phyloP scores from a whole-genome alignment of 2,888 invertebrate genomes.

The Eudemis profundana region DNA sequence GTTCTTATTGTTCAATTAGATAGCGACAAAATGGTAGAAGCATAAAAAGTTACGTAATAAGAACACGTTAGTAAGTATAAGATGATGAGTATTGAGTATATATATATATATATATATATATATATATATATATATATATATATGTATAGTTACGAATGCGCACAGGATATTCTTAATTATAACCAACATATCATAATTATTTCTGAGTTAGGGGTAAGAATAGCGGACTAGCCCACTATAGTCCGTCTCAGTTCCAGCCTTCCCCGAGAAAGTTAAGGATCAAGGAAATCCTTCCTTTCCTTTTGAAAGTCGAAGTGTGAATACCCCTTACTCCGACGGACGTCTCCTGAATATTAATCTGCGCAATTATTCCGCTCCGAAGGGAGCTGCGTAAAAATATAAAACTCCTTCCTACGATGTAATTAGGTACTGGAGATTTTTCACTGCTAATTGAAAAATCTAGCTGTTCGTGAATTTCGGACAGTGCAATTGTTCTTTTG shows the following conservation, averaged over 20 bases:
- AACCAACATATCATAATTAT: background rate
- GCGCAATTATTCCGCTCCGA: slow-evolving; percentile 52
- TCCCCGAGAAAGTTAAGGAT: slow-evolving; percentile 48
- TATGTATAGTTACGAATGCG: too few relatives aligned
- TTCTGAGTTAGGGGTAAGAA: background rate
- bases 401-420: slow-evolving; percentile 54
- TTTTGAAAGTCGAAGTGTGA: slow-evolving; percentile 53
- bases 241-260: slow-evolving; percentile 12
- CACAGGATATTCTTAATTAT: too few relatives aligned
- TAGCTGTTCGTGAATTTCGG: slow-evolving; percentile 49
- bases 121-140: too few relatives aligned
- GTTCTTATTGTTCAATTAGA: too few relatives aligned
- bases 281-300: slow-evolving; percentile 48
- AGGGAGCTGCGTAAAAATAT: slow-evolving; percentile 56
- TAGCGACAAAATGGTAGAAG: too few relatives aligned
- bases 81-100: too few relatives aligned
- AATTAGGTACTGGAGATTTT: slow-evolving; percentile 54
- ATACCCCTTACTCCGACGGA: slow-evolving; percentile 53
- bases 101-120: too few relatives aligned
- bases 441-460: slow-evolving; percentile 62
- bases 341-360: slow-evolving; percentile 63
- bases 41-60: too few relatives aligned
- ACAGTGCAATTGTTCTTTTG: slow-evolving; percentile 50
- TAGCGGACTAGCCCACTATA: slow-evolving; percentile 17
- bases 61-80: too few relatives aligned